These are phyloP conservation scores for Calameuta filiformis DNA, from an alignment of 2,888 invertebrate species.

Conservation along the genomic window DNA sequence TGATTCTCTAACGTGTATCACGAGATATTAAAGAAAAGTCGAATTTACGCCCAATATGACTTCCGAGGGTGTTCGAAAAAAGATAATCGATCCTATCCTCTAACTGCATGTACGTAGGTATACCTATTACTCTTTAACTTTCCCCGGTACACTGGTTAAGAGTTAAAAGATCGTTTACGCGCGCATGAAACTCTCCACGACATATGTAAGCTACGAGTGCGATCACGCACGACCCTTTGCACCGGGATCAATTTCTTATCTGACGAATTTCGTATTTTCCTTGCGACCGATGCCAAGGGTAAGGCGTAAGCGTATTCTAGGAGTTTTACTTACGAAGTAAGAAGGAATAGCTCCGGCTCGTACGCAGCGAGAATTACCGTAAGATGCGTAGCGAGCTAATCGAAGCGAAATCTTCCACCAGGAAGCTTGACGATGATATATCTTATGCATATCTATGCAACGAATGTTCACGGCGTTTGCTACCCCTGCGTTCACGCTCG, in stretches of 20 bases:
- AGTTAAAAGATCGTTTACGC: neutral
- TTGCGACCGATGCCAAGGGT: neutral
- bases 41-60: neutral
- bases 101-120: neutral
- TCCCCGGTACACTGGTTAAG: neutral
- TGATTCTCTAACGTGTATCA: neutral
- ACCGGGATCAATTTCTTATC: neutral
- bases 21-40: neutral
- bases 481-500: slow-evolving; percentile 60
- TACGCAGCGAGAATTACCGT: neutral
- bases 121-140: neutral
- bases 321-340: neutral
- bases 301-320: neutral
- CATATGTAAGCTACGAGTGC: neutral
- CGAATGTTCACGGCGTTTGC: slow-evolving; percentile 63
- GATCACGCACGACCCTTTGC: neutral
- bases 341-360: neutral
- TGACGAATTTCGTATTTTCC: neutral
- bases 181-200: neutral
- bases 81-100: neutral
- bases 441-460: slow-evolving; percentile 64
- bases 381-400: neutral
- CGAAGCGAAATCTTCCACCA: neutral
- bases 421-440: neutral
- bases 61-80: neutral